phyloP scores from a whole-genome alignment of 2,113 vertebrate species.

The Triplophysa tibetana region DNA sequence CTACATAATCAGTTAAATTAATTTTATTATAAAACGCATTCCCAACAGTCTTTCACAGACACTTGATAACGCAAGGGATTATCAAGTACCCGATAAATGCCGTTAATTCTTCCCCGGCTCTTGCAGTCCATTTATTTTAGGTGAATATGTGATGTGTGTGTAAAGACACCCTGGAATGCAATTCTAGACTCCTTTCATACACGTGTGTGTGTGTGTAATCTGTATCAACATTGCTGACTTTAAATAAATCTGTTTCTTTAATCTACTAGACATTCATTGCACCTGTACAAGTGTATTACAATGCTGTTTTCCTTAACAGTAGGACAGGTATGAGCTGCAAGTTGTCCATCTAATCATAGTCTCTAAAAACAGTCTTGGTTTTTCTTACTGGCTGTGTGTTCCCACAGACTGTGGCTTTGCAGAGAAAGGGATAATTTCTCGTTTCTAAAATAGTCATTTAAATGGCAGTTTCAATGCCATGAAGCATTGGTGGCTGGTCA shows the following conservation, averaged over 20 bases:
- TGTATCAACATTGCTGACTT: no score
- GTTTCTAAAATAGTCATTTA: conserved; percentile 55
- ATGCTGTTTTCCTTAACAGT: not conserved
- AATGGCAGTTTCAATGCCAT: conserved; percentile 43
- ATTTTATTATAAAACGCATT: not conserved
- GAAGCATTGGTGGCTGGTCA: conserved; percentile 25
- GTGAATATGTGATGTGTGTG: not conserved
- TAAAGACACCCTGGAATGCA: not conserved
- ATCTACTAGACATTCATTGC: not conserved
- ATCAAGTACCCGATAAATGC: not conserved
- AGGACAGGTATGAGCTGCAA: not conserved
- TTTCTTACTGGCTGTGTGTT: conserved; percentile 20
- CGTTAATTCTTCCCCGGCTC: not conserved
- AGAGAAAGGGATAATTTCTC: conserved; percentile 50
- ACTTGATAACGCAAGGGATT: not conserved
- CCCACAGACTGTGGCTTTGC: conserved; percentile 56
- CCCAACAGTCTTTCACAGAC: not conserved
- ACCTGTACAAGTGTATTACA: not conserved
- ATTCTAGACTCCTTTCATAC: not conserved
- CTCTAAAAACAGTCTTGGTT: conserved; percentile 41
- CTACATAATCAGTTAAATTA: no score
- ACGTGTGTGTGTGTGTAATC: no score
- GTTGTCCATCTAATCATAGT: conserved; percentile 7
- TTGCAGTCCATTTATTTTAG: not conserved
- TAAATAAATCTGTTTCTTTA: not conserved